Evolutionary conservation across 1,140 invertebrate genomes (phyloP), one percentile per base, ranked within the genome.

Genomic region (Odontomachus brunneus): DNA sequence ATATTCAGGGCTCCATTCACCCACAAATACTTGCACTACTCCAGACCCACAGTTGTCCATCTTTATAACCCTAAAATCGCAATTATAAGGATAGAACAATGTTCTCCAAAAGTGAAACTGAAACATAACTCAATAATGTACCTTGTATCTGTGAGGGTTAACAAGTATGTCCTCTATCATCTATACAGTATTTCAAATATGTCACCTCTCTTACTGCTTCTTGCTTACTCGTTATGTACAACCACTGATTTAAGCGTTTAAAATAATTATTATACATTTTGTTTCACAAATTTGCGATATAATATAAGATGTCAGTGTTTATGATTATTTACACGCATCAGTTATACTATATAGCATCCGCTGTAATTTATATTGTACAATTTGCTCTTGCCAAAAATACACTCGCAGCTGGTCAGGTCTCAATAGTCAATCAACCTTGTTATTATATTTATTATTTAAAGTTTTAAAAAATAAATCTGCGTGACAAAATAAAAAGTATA

Each of bases 1-100:
- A 94, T 97, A 98, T 92, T 98, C 97, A 86, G 96, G 96, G 89
- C 97, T 98, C 89, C 98, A 95, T 84, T 97, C 97, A 78, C 98
- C 98, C 89, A 98, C 97, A 95, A 98, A 98, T 93, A 99, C 97
- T 95, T 97, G 96, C 83, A 97, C 94, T 24, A 94, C 94, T 69
- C 93, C 93, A 33, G 92, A 93, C 55, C 89, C 90, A 89, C 88
- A 91, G 87, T 75, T 91, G 84, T 94, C 94, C 94, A 94, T 94
- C 86, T 88, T 91, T 89, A 91, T 85, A 91, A 93, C 93, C 94
- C 93, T 93, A 86, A 88, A 48, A 71, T 55, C 38, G 44, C 33
- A 51, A 72, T 44, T 5, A 38, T 22, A 55, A 55, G 53, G 3
- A 29, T 67, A 51, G 65, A 19, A 24, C 38, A 63, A 15, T 62